These are phyloP conservation scores for Hypena proboscidalis DNA, from an alignment of 2,888 invertebrate species.

Conservation along the genomic window DNA sequence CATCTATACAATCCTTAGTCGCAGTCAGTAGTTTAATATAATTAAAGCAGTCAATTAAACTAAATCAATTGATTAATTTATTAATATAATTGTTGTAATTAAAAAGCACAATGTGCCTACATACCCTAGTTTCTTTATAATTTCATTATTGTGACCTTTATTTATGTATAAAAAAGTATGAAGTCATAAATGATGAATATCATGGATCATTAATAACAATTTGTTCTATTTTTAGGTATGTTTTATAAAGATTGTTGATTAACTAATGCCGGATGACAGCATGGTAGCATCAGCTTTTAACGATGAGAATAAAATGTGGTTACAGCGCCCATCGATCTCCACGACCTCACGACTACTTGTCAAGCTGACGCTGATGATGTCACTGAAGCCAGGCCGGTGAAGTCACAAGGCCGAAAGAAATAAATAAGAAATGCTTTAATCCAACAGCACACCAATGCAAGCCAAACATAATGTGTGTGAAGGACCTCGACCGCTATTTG, in stretches of 20 bases:
- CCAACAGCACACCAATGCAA: slow-evolving; percentile 36
- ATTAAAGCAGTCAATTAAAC: too few relatives aligned
- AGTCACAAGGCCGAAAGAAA: slow-evolving; percentile 55
- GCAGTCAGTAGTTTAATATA: too few relatives aligned
- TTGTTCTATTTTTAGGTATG: slow-evolving; percentile 7
- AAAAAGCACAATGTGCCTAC: too few relatives aligned
- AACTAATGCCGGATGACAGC: slow-evolving; percentile 32
- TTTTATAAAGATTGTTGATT: slow-evolving; percentile 21
- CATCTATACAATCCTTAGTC: too few relatives aligned
- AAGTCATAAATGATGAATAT: too few relatives aligned
- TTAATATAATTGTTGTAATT: too few relatives aligned
- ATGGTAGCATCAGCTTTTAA: slow-evolving; percentile 32
- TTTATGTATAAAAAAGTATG: too few relatives aligned
- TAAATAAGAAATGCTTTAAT: slow-evolving; percentile 46
- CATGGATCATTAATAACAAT: not conserved
- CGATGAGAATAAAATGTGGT: slow-evolving; percentile 36
- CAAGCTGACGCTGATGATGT: slow-evolving; percentile 58
- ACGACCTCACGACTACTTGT: slow-evolving; percentile 51
- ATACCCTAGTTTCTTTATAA: too few relatives aligned
- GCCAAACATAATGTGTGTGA: slow-evolving; percentile 59
- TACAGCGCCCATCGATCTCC: slow-evolving; percentile 35
- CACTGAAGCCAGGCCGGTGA: slow-evolving; percentile 57
- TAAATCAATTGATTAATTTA: too few relatives aligned
- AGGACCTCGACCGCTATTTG: slow-evolving; percentile 76
- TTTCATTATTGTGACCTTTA: too few relatives aligned